Conservation (phyloP, 2,797 vertebrate species). For the Mergus octosetaceus region DNA sequence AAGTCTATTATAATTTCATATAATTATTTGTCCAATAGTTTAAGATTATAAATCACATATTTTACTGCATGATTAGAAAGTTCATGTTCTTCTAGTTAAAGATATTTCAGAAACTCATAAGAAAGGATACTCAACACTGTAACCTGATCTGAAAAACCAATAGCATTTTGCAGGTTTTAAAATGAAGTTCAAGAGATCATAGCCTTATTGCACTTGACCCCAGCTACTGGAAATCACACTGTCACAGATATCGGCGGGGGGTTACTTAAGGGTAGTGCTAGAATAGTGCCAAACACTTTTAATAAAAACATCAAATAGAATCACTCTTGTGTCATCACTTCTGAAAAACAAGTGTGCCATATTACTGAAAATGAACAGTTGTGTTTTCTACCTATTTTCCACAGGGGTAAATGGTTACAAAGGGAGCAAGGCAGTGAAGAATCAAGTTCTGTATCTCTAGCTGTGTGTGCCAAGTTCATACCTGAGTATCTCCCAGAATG, state of each 20-base stretch:
- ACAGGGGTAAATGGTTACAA: slow-evolving; percentile 42
- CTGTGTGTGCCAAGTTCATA: slow-evolving; percentile 22
- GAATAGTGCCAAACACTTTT: not conserved
- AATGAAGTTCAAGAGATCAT: not conserved
- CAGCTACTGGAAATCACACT: not conserved
- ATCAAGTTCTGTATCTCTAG: slow-evolving; percentile 29
- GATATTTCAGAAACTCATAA: not conserved
- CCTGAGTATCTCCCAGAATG: slow-evolving; percentile 19
- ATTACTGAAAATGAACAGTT: slow-evolving; percentile 63
- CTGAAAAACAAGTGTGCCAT: slow-evolving; percentile 16
- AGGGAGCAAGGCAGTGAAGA: slow-evolving; percentile 34
- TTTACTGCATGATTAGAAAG: not conserved
- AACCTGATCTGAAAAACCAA: not conserved
- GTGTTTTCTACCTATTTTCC: slow-evolving; percentile 70
- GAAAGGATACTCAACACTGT: not conserved
- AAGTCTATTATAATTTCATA: not conserved
- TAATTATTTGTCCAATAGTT: accelerated
- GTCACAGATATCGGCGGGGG: not conserved
- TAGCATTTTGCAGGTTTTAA: not conserved
- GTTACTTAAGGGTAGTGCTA: not conserved
- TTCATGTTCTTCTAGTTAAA: not conserved
- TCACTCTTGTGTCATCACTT: slow-evolving; percentile 33
- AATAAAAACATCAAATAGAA: slow-evolving; percentile 12
- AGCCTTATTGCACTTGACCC: not conserved
- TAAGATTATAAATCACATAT: not conserved